phyloP scores from a whole-genome alignment of 2,888 invertebrate species.

The Parthenolecanium corni region DNA sequence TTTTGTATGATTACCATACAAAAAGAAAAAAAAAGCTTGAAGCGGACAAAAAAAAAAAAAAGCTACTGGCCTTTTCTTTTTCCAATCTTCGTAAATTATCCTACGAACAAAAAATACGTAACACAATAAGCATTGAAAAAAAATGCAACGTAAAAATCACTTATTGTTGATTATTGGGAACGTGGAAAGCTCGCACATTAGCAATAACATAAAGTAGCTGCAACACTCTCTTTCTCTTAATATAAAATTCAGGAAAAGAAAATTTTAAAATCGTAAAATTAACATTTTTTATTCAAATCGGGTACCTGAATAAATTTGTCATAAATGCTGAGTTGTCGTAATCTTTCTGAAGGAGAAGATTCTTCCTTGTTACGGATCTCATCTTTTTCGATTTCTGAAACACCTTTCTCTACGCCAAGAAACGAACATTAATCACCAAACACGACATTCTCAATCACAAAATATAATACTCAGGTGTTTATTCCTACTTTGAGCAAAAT shows the following conservation, averaged over 20 bases:
- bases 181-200: background rate
- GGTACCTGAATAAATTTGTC: constrained; percentile 18
- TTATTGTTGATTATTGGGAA: background rate
- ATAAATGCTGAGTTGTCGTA: constrained; percentile 2
- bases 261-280: background rate
- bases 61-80: constrained; percentile 22
- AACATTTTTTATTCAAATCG: background rate
- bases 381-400: background rate
- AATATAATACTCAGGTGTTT: background rate
- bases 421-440: background rate
- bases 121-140: background rate
- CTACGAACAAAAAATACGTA: constrained; percentile 17
- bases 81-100: constrained; percentile 24
- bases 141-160: background rate
- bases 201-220: background rate
- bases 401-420: background rate
- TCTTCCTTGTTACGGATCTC: background rate
- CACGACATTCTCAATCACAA: background rate
- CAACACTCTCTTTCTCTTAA: no score
- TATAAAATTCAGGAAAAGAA: background rate
- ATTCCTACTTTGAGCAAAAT: constrained; percentile 45
- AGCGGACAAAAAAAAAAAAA: background rate
- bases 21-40: background rate
- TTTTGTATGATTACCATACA: no score
- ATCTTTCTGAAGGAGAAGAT: background rate